Conservation (phyloP, 2,113 vertebrate genomes). For the human region DNA sequence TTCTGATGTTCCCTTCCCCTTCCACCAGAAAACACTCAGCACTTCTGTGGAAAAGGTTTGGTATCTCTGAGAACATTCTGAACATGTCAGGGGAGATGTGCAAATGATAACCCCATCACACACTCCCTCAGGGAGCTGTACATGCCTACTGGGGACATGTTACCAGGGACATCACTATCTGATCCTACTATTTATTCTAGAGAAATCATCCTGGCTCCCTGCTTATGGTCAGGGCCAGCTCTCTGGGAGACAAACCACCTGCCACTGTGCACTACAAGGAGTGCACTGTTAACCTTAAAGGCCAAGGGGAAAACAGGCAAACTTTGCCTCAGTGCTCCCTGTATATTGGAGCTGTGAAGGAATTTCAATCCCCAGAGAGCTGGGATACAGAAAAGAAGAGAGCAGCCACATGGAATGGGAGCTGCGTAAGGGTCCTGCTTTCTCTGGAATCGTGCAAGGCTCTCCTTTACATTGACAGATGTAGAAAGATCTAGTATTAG, state of each 20-base stretch:
- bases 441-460: neutral
- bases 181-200: neutral
- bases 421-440: neutral
- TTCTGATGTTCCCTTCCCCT: neutral
- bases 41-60: neutral
- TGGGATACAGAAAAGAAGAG: neutral
- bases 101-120: neutral
- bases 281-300: constrained; percentile 56
- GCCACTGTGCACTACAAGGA: constrained; percentile 59
- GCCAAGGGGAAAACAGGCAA: neutral
- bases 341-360: neutral
- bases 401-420: neutral
- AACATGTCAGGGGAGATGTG: neutral
- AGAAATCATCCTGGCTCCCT: constrained; percentile 80
- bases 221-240: constrained; percentile 67
- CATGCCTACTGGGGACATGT: neutral
- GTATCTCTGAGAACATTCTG: neutral
- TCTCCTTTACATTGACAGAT: neutral
- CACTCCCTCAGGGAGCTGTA: neutral
- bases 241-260: constrained; percentile 73
- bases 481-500: neutral
- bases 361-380: constrained; percentile 55
- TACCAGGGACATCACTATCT: neutral
- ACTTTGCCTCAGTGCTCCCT: neutral
- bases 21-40: neutral